Evolutionary conservation across 2,888 invertebrate species (phyloP).

Genomic region (Athalia cordata): DNA sequence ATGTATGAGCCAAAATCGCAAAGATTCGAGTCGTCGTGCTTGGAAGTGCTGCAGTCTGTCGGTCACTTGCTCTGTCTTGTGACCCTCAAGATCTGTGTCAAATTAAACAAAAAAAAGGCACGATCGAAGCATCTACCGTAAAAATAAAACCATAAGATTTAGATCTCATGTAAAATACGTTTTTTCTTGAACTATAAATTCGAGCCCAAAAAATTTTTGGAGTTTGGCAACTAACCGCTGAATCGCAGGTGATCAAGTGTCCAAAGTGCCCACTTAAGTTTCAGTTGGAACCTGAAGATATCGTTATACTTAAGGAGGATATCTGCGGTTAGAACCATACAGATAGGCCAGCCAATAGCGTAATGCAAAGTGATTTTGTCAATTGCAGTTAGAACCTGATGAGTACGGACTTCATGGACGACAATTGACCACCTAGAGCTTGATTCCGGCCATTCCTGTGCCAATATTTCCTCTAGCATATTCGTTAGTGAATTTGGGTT

Average conservation of each 20-base stretch:
- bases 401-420: slow-evolving; percentile 59
- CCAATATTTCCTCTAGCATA: slow-evolving; percentile 74
- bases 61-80: slow-evolving; percentile 51
- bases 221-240: slow-evolving; percentile 57
- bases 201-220: too few species aligned
- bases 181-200: too few species aligned
- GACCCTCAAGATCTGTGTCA: slow-evolving; percentile 63
- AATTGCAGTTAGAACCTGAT: slow-evolving; percentile 65
- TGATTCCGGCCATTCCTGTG: slow-evolving; percentile 72
- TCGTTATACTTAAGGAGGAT: slow-evolving; percentile 69
- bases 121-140: slow-evolving; percentile 53
- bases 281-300: slow-evolving; percentile 75
- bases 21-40: slow-evolving; percentile 73
- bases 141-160: slow-evolving; percentile 44
- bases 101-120: slow-evolving; percentile 59
- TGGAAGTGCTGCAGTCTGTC: slow-evolving; percentile 65
- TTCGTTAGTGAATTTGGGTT: slow-evolving; percentile 72
- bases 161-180: not conserved
- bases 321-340: slow-evolving; percentile 67
- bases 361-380: slow-evolving; percentile 68
- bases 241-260: slow-evolving; percentile 75
- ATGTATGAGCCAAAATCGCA: slow-evolving; percentile 77
- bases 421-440: slow-evolving; percentile 69
- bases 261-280: slow-evolving; percentile 77
- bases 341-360: slow-evolving; percentile 71